Evolutionary conservation across 2,113 vertebrate genomes (phyloP).

Genomic region (Corythornis cristatus): DNA sequence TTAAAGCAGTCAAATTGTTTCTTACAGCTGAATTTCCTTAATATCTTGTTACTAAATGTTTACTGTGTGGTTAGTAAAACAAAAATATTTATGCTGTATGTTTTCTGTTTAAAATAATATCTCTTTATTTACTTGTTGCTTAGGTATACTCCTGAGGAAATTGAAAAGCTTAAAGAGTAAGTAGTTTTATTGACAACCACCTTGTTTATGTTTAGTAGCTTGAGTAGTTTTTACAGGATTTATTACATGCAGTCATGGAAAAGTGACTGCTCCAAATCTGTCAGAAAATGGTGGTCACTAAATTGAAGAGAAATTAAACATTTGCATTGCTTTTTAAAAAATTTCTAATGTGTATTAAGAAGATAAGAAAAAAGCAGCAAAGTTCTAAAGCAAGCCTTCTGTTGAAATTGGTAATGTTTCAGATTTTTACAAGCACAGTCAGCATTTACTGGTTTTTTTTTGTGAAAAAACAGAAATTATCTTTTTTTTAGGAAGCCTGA

Average conservation of each 20-base stretch:
- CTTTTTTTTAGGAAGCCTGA: neutral
- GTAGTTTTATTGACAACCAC: constrained; percentile 59
- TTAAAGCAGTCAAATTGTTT: neutral
- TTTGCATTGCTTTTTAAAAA: neutral
- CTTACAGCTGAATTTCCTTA: neutral
- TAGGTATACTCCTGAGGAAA: constrained; percentile 95
- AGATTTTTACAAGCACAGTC: neutral
- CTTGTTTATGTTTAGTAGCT: constrained; percentile 3
- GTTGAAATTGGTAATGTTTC: neutral
- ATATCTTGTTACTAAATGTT: neutral
- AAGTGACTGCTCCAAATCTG: neutral
- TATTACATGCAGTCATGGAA: neutral
- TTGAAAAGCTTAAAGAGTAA: constrained; percentile 96
- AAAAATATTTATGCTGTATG: neutral
- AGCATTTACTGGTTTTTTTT: neutral
- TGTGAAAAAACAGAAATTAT: neutral
- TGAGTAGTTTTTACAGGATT: neutral
- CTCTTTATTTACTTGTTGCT: constrained; percentile 38
- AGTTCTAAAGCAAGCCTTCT: neutral
- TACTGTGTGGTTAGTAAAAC: neutral
- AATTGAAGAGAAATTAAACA: neutral
- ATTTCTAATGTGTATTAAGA: neutral
- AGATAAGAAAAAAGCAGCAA: neutral
- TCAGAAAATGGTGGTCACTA: neutral
- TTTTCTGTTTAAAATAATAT: constrained; percentile 34